Evolutionary conservation across 1,140 invertebrate genomes (phyloP).

Genomic region (Cataglyphis hispanica): DNA sequence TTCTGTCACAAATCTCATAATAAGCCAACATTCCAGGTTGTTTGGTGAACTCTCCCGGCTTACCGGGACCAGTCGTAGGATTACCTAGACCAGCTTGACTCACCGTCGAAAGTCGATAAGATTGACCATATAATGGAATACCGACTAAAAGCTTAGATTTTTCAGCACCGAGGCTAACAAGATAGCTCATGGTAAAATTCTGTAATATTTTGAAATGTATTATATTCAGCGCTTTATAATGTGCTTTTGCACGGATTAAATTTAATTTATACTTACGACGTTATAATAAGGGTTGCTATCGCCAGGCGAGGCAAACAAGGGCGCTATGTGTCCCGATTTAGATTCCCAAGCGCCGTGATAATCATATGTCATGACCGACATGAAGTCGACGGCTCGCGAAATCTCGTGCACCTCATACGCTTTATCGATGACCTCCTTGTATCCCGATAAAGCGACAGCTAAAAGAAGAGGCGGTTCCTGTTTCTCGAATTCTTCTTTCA

Average conservation of each 20-base stretch:
- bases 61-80: slow-evolving; percentile 90
- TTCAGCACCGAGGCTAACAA: slow-evolving; percentile 91
- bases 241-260: neutral
- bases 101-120: slow-evolving; percentile 89
- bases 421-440: slow-evolving; percentile 94
- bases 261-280: slow-evolving; percentile 87
- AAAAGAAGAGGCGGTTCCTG: slow-evolving; percentile 90
- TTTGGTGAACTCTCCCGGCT: slow-evolving; percentile 93
- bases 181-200: slow-evolving; percentile 93
- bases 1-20: slow-evolving; percentile 95
- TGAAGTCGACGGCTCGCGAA: slow-evolving; percentile 91
- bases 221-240: neutral
- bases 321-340: slow-evolving; percentile 93
- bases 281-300: slow-evolving; percentile 92
- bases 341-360: slow-evolving; percentile 95
- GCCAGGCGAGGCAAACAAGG: slow-evolving; percentile 88
- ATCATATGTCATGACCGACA: slow-evolving; percentile 96
- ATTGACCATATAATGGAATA: slow-evolving; percentile 96
- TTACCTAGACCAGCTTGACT: slow-evolving; percentile 85
- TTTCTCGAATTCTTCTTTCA: slow-evolving; percentile 91
- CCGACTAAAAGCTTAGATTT: slow-evolving; percentile 94
- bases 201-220: slow-evolving; percentile 79
- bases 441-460: slow-evolving; percentile 95
- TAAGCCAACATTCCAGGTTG: slow-evolving; percentile 96
- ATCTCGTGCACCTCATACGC: slow-evolving; percentile 93